Evolutionary conservation across 2,113 vertebrate species (phyloP).

Genomic region (Morone chrysops): DNA sequence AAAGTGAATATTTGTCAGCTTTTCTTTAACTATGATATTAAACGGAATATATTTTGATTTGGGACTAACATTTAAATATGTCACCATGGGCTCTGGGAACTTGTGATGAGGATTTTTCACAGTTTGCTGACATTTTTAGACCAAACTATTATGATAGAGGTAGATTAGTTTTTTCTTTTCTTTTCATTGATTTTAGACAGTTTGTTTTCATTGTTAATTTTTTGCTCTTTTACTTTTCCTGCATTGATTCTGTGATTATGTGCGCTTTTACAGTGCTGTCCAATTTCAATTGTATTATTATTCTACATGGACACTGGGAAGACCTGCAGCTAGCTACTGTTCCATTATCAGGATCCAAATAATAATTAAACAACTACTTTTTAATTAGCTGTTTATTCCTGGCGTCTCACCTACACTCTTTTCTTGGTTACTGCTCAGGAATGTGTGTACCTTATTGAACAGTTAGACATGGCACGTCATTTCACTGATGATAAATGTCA

Average conservation of each 20-base stretch:
- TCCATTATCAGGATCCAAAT: not conserved
- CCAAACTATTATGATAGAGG: not conserved
- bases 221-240: not conserved
- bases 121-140: not conserved
- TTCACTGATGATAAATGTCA: conserved; percentile 14
- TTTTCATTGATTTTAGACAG: not conserved
- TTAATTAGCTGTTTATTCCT: not conserved
- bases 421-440: not conserved
- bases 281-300: not conserved
- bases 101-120: not conserved
- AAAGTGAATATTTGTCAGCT: too few relatives aligned
- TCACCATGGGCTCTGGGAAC: not conserved
- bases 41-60: not conserved
- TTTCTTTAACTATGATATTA: too few relatives aligned
- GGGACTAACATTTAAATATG: not conserved
- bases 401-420: not conserved
- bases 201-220: not conserved
- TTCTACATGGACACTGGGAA: not conserved
- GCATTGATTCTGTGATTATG: not conserved
- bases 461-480: not conserved
- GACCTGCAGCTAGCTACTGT: not conserved
- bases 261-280: too few relatives aligned
- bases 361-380: not conserved
- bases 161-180: not conserved
- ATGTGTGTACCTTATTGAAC: not conserved